Conservation (phyloP, 2,797 vertebrate genomes). For the Chaunax sp. region DNA sequence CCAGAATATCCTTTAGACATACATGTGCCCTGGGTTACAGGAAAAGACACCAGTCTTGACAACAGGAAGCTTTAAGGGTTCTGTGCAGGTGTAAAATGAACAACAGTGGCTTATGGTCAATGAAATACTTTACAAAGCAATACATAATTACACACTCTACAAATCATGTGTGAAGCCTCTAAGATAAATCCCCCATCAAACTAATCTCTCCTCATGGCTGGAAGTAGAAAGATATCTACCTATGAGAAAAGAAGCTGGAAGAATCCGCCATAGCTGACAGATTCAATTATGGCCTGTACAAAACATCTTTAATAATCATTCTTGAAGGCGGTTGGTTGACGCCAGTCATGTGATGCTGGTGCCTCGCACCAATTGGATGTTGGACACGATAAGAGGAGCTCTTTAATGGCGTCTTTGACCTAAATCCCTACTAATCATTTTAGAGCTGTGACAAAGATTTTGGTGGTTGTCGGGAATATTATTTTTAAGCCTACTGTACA, state of each 20-base stretch:
- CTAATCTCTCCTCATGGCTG: conserved; percentile 31
- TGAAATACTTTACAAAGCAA: conserved; percentile 32
- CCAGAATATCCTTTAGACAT: background rate
- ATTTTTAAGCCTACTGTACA: conserved; percentile 60
- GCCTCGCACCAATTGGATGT: conserved; percentile 46
- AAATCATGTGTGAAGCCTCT: conserved; percentile 49
- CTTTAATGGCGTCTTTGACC: conserved; percentile 68
- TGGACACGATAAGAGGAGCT: conserved; percentile 43
- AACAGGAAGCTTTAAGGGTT: background rate
- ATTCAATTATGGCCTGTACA: conserved; percentile 51
- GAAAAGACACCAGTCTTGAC: background rate
- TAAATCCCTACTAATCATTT: conserved; percentile 79
- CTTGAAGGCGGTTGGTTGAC: conserved; percentile 42
- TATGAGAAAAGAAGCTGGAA: conserved; percentile 4
- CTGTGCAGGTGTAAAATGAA: background rate
- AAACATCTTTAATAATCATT: conserved; percentile 42
- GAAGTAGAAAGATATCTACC: conserved; percentile 14
- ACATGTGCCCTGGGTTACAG: background rate
- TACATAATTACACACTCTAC: conserved; percentile 57
- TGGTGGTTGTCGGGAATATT: conserved; percentile 47
- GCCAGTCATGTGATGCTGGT: conserved; percentile 41
- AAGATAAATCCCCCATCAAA: conserved; percentile 42
- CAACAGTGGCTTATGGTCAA: conserved; percentile 1
- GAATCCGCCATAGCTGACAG: conserved; percentile 22
- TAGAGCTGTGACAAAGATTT: conserved; percentile 69